Conservation (phyloP, 2,888 invertebrate genomes). For the Cephonodes hylas region DNA sequence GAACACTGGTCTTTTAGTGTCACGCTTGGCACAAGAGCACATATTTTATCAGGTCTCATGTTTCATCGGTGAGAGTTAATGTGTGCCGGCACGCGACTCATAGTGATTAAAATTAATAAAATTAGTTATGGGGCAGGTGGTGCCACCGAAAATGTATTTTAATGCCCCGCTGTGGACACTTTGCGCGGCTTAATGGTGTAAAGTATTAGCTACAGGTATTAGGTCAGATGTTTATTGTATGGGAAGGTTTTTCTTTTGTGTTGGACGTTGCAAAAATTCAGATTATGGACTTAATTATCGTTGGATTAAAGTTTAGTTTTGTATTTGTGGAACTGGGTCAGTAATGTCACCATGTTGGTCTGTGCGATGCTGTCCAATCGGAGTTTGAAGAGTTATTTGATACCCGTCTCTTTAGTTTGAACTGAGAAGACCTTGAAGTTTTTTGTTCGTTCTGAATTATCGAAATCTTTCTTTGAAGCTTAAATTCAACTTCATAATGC, state of each 20-base stretch:
- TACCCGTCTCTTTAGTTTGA: no score
- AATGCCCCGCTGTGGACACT: conserved; percentile 4
- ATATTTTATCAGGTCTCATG: conserved; percentile 68
- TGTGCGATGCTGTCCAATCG: no score
- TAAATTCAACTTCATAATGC: no score
- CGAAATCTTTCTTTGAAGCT: no score
- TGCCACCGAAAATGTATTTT: conserved; percentile 26
- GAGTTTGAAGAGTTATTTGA: no score
- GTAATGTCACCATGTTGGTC: no score
- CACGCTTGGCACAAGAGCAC: conserved; percentile 25
- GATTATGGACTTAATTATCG: no score
- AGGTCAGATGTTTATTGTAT: background rate
- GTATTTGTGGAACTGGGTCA: no score
- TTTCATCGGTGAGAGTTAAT: conserved; percentile 69
- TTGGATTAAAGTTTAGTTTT: no score
- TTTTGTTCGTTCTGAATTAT: no score
- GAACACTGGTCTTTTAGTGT: conserved; percentile 20
- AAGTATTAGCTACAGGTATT: background rate
- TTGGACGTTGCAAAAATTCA: no score
- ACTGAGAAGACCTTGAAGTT: no score
- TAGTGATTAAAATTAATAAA: conserved; percentile 79
- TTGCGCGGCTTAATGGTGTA: background rate
- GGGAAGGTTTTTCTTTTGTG: background rate
- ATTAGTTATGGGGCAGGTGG: conserved; percentile 54
- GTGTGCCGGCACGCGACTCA: conserved; percentile 68